These are phyloP conservation scores for Scortum barcoo DNA, from an alignment of 2,113 vertebrate species.

Conservation along the genomic window DNA sequence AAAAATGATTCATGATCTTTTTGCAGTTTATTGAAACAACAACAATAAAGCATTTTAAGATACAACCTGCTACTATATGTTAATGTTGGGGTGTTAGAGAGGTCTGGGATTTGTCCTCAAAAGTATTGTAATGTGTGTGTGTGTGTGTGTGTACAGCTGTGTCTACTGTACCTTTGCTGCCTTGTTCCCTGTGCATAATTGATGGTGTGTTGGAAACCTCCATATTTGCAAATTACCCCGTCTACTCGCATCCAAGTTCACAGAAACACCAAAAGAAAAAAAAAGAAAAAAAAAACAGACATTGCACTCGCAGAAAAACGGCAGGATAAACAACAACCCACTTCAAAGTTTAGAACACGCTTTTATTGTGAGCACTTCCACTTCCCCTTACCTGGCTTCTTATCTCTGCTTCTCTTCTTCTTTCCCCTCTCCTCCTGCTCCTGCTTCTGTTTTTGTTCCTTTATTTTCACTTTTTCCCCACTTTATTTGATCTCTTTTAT, in stretches of 20 bases:
- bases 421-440: background rate
- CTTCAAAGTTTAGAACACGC: slow-evolving; percentile 47
- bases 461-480: background rate
- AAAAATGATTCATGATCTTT: slow-evolving; percentile 16
- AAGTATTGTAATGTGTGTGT: slow-evolving; percentile 4
- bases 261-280: slow-evolving; percentile 14
- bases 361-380: slow-evolving; percentile 26
- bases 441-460: background rate
- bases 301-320: slow-evolving; percentile 25
- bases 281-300: slow-evolving; percentile 4
- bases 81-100: background rate
- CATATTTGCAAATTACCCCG: slow-evolving; percentile 26
- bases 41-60: background rate
- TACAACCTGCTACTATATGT: background rate
- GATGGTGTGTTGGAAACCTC: slow-evolving; percentile 36
- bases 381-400: slow-evolving; percentile 23
- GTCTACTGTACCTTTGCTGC: background rate
- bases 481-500: slow-evolving; percentile 35
- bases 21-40: slow-evolving; percentile 16
- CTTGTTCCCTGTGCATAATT: slow-evolving; percentile 53
- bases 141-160: background rate
- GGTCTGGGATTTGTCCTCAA: background rate
- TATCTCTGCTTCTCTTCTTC: slow-evolving; percentile 31
- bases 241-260: slow-evolving; percentile 13
- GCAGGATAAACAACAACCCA: slow-evolving; percentile 39